These are phyloP conservation scores for Caenorhabditis imperialis DNA, from an alignment of 2,888 invertebrate genomes.

Conservation along the genomic window DNA sequence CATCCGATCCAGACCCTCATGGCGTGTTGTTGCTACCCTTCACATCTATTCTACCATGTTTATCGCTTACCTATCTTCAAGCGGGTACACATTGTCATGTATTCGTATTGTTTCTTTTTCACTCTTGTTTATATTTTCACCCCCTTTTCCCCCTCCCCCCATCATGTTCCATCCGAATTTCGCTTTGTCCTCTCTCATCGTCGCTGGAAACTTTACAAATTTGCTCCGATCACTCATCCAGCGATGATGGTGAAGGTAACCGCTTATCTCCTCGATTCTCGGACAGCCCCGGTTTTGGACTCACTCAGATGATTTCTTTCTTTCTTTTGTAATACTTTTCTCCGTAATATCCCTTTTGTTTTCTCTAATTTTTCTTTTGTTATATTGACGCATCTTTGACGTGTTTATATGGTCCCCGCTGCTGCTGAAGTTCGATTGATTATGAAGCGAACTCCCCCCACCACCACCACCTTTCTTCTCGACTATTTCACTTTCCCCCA, in stretches of 20 bases:
- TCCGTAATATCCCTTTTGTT: slow-evolving; percentile 33
- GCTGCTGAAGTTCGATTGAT: slow-evolving; percentile 28
- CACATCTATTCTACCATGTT: slow-evolving; percentile 48
- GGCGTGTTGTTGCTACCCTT: slow-evolving; percentile 31
- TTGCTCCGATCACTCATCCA: not conserved
- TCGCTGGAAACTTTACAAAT: slow-evolving; percentile 10
- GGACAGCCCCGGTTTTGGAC: slow-evolving; percentile 6
- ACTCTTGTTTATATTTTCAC: slow-evolving; percentile 47
- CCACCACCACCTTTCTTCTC: slow-evolving; percentile 17
- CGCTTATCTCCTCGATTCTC: slow-evolving; percentile 1
- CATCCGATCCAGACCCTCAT: not conserved
- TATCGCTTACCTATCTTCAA: slow-evolving; percentile 47
- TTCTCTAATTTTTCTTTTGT: slow-evolving; percentile 39
- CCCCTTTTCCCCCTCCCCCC: slow-evolving; percentile 4
- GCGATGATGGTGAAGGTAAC: slow-evolving; percentile 4
- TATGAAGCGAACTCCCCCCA: slow-evolving; percentile 38
- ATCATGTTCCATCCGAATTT: slow-evolving; percentile 39
- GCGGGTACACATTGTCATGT: slow-evolving; percentile 57
- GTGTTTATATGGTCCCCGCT: slow-evolving; percentile 46
- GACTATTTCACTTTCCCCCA: slow-evolving; percentile 34
- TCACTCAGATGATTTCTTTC: not conserved
- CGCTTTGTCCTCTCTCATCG: slow-evolving; percentile 20
- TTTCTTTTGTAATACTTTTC: slow-evolving; percentile 13
- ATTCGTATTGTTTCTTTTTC: slow-evolving; percentile 38
- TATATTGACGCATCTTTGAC: slow-evolving; percentile 56